Conservation (phyloP, 2,888 invertebrate genomes). For the Thymelicus sylvestris region DNA sequence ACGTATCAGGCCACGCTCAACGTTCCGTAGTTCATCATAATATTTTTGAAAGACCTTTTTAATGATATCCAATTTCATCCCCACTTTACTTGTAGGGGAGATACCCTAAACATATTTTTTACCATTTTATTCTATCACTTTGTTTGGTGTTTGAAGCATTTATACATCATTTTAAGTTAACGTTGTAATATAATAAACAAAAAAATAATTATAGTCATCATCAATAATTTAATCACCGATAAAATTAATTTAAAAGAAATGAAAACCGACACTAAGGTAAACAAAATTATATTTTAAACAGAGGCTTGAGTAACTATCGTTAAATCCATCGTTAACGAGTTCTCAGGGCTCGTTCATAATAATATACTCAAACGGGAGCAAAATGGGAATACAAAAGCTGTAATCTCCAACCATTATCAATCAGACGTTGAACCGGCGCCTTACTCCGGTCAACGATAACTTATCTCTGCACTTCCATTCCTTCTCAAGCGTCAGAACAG, state of each 20-base stretch:
- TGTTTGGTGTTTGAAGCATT: too few species aligned
- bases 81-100: too few species aligned
- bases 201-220: background rate
- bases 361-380: slow-evolving; percentile 10
- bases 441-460: slow-evolving; percentile 59
- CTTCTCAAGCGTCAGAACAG: slow-evolving; percentile 46
- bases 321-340: slow-evolving; percentile 9
- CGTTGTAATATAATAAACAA: too few species aligned
- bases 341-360: background rate
- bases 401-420: slow-evolving; percentile 46
- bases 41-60: too few species aligned
- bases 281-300: slow-evolving; percentile 20
- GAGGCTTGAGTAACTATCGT: background rate
- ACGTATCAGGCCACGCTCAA: too few species aligned
- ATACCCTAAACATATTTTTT: too few species aligned
- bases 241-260: background rate
- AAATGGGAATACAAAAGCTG: slow-evolving; percentile 15
- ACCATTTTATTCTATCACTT: too few species aligned
- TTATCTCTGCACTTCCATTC: slow-evolving; percentile 57
- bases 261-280: background rate
- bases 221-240: background rate
- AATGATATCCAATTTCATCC: too few species aligned
- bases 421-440: slow-evolving; percentile 41
- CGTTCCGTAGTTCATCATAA: too few species aligned
- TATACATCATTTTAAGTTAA: too few species aligned